Percentiles rank a stretch among this genome's conserved stretches.
These are phyloP conservation scores for Muschampia plurimacula DNA, from an alignment of 2,888 invertebrate species.

Conservation along the genomic window DNA sequence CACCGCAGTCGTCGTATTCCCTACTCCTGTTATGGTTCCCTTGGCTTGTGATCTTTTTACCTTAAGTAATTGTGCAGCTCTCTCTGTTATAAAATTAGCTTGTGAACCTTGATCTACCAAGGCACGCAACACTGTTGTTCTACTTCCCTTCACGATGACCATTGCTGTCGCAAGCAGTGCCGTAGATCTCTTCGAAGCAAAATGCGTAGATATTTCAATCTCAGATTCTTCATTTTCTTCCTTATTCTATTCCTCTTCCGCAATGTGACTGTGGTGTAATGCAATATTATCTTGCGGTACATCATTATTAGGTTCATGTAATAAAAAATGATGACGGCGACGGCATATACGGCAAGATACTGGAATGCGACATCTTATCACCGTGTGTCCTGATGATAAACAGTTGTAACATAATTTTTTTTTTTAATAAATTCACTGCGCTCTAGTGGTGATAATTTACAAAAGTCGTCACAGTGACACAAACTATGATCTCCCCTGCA, in stretches of 20 bases:
- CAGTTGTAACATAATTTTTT: too few species aligned
- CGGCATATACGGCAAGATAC: constrained; percentile 2
- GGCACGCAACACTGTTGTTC: constrained; percentile 21
- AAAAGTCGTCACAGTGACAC: too few species aligned
- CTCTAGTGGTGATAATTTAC: too few species aligned
- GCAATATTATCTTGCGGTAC: not conserved
- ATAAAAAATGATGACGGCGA: not conserved
- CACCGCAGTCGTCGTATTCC: constrained; percentile 27
- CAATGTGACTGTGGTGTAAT: not conserved
- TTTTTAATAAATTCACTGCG: too few species aligned
- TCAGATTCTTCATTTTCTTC: not conserved
- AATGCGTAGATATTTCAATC: not conserved
- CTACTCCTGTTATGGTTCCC: constrained; percentile 30
- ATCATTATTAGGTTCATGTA: not conserved
- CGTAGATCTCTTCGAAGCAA: too few species aligned
- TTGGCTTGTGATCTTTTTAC: constrained; percentile 27
- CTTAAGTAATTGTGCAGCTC: constrained; percentile 40
- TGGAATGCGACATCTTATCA: not conserved
- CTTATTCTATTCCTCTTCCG: not conserved
- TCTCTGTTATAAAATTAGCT: constrained; percentile 41
- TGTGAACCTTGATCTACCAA: constrained; percentile 28
- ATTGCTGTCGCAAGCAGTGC: not conserved
- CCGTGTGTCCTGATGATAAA: too few species aligned
- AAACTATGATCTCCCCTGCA: too few species aligned
- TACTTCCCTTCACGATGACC: not conserved